A percentile compares a stretch with the other conserved stretches of the same genome.
Conservation (phyloP, 2,888 invertebrate species). For the Agrenia bidenticulata region DNA sequence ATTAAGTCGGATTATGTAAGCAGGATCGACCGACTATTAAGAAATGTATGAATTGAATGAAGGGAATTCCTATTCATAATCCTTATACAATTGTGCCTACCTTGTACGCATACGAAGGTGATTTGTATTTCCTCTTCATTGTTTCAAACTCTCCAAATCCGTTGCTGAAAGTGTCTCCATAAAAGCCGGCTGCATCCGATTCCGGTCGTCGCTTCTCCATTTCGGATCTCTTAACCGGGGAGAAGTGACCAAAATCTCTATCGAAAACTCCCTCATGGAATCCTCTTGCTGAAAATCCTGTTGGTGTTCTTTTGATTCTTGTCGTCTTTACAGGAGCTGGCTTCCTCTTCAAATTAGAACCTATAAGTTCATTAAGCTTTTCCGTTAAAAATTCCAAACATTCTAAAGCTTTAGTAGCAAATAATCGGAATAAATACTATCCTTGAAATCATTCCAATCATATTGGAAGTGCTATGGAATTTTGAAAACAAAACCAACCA, state of each 20-base stretch:
- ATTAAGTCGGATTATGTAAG: too few species aligned
- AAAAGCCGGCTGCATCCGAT: slow-evolving; percentile 50
- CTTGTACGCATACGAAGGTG: slow-evolving; percentile 20
- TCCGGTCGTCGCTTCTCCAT: slow-evolving; percentile 51
- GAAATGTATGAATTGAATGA: too few species aligned
- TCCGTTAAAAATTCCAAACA: too few species aligned
- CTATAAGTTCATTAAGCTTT: too few species aligned
- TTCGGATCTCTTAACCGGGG: slow-evolving; percentile 48
- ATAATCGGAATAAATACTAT: too few species aligned
- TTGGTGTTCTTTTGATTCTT: slow-evolving; percentile 51
- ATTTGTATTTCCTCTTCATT: slow-evolving; percentile 44
- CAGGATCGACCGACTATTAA: too few species aligned
- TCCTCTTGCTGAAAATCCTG: slow-evolving; percentile 52
- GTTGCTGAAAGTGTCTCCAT: slow-evolving; percentile 51
- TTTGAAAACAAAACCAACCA: too few species aligned
- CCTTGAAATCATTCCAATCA: too few species aligned
- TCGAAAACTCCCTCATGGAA: slow-evolving; percentile 53
- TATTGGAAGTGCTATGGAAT: too few species aligned
- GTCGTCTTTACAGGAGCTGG: slow-evolving; percentile 42
- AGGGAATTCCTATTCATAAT: too few species aligned
- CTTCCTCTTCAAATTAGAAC: slow-evolving; percentile 5
- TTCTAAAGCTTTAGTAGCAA: too few species aligned
- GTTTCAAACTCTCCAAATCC: slow-evolving; percentile 53
- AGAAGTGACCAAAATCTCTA: slow-evolving; percentile 52
- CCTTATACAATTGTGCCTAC: too few species aligned